Percentiles rank a stretch among this genome's conserved stretches.
Conservation (phyloP, 2,113 vertebrate genomes). For the Phrynocephalus versicolor region DNA sequence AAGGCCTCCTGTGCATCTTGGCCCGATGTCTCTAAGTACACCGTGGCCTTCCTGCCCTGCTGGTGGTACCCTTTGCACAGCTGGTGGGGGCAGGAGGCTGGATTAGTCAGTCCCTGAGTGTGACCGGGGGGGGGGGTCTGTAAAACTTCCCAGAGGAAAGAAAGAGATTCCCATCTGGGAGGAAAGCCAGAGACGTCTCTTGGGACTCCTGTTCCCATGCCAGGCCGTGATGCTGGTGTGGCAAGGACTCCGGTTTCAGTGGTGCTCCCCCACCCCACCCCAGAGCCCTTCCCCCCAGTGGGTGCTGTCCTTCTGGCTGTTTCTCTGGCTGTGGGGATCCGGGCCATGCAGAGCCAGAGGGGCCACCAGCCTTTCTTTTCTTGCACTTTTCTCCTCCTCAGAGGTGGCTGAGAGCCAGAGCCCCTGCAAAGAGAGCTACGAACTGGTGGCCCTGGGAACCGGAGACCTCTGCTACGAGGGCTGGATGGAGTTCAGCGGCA, state of each 20-base stretch:
- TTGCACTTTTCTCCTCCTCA: conserved; percentile 17
- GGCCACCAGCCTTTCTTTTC: no score
- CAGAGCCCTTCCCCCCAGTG: neutral
- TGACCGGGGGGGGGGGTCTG: no score
- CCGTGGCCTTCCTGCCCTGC: neutral
- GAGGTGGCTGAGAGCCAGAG: conserved; percentile 37
- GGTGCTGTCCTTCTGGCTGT: neutral
- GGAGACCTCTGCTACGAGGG: conserved; percentile 72
- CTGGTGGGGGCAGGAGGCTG: no score
- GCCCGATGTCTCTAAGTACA: no score
- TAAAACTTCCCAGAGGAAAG: neutral
- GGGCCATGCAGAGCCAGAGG: fast-evolving
- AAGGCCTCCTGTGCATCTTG: no score
- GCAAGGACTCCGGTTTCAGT: neutral
- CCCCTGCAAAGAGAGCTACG: conserved; percentile 67
- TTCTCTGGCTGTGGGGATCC: neutral
- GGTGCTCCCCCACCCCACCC: no score
- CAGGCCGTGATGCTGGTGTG: neutral
- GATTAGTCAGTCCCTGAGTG: no score
- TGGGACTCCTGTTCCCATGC: neutral
- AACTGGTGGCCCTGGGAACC: conserved; percentile 82
- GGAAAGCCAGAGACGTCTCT: no score
- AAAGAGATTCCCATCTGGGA: no score
- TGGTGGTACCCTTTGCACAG: no score
- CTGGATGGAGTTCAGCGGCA: conserved; percentile 80